These are phyloP conservation scores for Turdus rufiventris DNA, from an alignment of 2,113 vertebrate species.

Conservation along the genomic window DNA sequence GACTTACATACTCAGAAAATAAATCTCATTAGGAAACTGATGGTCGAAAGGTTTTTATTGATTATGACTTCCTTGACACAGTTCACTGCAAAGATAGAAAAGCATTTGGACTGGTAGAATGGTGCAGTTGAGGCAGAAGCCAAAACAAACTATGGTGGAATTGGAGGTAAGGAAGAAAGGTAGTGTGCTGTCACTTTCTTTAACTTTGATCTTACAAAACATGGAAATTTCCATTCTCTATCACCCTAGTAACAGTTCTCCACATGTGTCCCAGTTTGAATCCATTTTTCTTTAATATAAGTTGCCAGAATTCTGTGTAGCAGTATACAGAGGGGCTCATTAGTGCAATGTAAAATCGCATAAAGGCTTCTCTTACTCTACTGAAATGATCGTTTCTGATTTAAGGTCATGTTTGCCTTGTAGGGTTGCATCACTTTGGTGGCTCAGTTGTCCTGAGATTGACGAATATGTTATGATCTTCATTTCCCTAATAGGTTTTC, in stretches of 20 bases:
- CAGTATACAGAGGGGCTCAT: neutral
- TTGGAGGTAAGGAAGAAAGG: neutral
- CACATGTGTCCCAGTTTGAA: neutral
- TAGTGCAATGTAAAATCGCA: neutral
- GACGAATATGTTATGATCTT: constrained; percentile 41
- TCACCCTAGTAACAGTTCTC: neutral
- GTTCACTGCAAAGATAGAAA: neutral
- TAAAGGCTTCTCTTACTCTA: neutral
- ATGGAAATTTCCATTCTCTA: neutral
- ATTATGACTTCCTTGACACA: neutral
- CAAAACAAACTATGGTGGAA: neutral
- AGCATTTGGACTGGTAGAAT: neutral
- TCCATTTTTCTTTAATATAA: neutral
- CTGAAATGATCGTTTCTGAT: constrained; percentile 2
- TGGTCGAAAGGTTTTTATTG: neutral
- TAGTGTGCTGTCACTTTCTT: neutral
- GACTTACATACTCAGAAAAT: neutral
- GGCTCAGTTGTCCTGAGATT: neutral
- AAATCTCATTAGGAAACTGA: neutral
- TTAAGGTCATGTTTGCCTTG: constrained; percentile 36
- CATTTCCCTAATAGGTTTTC: constrained; percentile 47
- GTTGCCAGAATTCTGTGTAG: neutral
- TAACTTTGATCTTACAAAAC: neutral
- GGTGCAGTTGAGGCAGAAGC: neutral
- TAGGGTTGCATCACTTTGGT: neutral